Percentiles rank a stretch among this genome's conserved stretches.
Conservation (phyloP, 2,113 vertebrate species). For the Anhinga anhinga region DNA sequence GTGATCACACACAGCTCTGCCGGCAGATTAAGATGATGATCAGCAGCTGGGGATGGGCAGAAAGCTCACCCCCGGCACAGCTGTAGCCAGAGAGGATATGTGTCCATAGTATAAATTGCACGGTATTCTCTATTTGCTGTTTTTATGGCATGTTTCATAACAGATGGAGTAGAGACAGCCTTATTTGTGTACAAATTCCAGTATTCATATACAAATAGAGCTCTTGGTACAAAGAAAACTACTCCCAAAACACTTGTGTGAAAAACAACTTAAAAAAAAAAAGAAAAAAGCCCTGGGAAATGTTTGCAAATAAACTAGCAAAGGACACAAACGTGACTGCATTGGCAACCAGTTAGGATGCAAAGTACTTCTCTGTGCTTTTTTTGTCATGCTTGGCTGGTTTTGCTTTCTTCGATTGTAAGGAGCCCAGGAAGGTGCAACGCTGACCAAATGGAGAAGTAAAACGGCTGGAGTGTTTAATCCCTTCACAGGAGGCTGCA, state of each 20-base stretch:
- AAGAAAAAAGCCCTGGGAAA: neutral
- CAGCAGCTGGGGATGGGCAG: neutral
- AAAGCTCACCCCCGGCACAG: neutral
- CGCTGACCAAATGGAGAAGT: neutral
- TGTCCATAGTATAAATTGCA: fast-evolving
- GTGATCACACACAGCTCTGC: neutral
- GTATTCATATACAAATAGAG: neutral
- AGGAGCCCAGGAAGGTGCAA: neutral
- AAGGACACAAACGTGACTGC: neutral
- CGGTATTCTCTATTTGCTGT: neutral
- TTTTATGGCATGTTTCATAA: fast-evolving
- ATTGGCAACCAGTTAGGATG: neutral
- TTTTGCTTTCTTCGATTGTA: neutral
- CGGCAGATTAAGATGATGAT: fast-evolving
- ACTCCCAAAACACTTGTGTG: neutral
- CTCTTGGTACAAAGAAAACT: neutral
- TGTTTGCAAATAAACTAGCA: neutral
- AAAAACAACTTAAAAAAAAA: neutral
- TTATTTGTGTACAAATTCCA: neutral
- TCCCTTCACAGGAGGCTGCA: fast-evolving
- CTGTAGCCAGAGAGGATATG: neutral
- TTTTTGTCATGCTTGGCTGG: neutral
- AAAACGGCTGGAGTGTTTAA: too few species aligned
- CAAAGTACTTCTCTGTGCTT: neutral
- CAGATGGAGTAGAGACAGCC: neutral